A percentile compares a stretch with the other conserved stretches of the same genome.
Conservation (phyloP, 1,140 invertebrate genomes). For the Drosophila willistoni region DNA sequence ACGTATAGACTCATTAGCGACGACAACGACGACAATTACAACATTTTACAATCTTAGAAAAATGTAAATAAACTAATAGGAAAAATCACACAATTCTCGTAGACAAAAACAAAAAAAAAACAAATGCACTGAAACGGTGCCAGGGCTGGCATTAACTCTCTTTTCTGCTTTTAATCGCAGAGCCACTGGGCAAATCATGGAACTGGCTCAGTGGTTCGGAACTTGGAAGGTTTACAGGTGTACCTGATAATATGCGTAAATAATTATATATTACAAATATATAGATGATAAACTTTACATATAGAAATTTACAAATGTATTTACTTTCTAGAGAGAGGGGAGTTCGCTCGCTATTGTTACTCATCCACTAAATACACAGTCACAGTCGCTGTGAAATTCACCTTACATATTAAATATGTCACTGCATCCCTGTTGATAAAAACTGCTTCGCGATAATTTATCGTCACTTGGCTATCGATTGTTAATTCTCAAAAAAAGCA, state of each 20-base stretch:
- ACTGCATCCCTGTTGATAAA: not conserved
- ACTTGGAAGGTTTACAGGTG: no score
- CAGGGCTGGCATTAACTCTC: slow-evolving; percentile 42
- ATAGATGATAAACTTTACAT: no score
- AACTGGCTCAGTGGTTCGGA: not conserved
- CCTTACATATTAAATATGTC: no score
- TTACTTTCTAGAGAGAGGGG: no score
- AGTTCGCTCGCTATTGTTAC: no score
- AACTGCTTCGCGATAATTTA: not conserved
- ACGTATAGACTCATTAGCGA: slow-evolving; percentile 2
- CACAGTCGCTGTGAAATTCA: no score
- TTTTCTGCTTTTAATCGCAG: not conserved
- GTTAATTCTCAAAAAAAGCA: slow-evolving; percentile 67
- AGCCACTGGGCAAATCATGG: not conserved
- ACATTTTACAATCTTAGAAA: slow-evolving; percentile 37
- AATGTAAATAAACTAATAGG: slow-evolving; percentile 40
- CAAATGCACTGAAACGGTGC: slow-evolving; percentile 41
- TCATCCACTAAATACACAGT: no score
- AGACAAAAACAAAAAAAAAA: slow-evolving; percentile 74
- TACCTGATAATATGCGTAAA: not conserved
- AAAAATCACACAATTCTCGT: slow-evolving; percentile 45
- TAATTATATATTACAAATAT: not conserved
- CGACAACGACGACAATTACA: slow-evolving; percentile 20
- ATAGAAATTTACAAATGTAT: no score
- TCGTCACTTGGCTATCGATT: slow-evolving; percentile 33